Conservation (phyloP, 2,113 vertebrate genomes). For the Porphyrio hochstetteri region DNA sequence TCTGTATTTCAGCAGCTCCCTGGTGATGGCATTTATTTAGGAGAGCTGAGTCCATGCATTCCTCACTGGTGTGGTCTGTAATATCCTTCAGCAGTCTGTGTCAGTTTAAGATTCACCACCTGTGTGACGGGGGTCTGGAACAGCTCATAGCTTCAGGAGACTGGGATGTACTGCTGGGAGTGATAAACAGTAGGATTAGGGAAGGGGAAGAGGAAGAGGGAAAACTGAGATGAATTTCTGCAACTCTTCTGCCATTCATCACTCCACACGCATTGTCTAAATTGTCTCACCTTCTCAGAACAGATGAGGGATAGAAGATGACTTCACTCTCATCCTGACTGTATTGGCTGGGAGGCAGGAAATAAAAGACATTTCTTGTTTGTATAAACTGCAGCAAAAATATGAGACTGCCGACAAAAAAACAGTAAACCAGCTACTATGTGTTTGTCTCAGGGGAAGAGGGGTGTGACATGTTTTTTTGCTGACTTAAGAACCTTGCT, state of each 20-base stretch:
- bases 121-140: not conserved
- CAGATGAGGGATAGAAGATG: not conserved
- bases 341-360: not conserved
- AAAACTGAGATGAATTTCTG: not conserved
- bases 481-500: not conserved
- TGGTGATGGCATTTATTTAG: not conserved
- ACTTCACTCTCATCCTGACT: not conserved
- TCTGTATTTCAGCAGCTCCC: not conserved
- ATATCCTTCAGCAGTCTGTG: not conserved
- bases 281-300: not conserved
- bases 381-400: not conserved
- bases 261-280: not conserved
- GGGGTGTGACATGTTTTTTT: not conserved
- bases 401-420: not conserved
- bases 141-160: not conserved
- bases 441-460: not conserved
- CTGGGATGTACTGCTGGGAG: not conserved
- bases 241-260: not conserved
- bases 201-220: not conserved
- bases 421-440: not conserved
- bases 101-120: not conserved
- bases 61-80: not conserved
- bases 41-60: not conserved
- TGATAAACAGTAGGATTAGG: not conserved
- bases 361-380: not conserved